These are phyloP conservation scores for Chamaea fasciata DNA, from an alignment of 2,113 vertebrate genomes.

Conservation along the genomic window DNA sequence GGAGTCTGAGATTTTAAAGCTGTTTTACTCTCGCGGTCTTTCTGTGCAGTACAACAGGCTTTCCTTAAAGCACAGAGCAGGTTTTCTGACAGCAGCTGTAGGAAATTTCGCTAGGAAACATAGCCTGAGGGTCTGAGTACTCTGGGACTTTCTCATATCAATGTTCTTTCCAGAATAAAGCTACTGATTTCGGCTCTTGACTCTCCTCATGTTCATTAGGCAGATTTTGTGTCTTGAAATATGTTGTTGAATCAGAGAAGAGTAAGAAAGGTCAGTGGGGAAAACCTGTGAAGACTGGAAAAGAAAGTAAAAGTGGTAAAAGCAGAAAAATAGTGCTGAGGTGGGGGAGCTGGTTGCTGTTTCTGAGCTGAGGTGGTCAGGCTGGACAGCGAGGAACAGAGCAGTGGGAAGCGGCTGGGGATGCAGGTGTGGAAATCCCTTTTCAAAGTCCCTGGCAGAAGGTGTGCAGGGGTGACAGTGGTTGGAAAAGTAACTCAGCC, in stretches of 20 bases:
- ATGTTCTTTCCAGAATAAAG: background rate
- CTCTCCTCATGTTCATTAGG: background rate
- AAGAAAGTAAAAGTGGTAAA: background rate
- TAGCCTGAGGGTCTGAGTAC: background rate
- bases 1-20: background rate
- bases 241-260: background rate
- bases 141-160: background rate
- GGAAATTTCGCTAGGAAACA: background rate
- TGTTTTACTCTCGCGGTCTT: background rate
- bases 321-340: background rate
- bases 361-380: background rate
- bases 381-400: background rate
- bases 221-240: background rate
- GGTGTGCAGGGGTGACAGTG: background rate
- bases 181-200: background rate
- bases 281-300: background rate
- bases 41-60: background rate
- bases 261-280: background rate
- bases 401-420: background rate
- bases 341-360: background rate
- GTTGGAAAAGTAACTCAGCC: background rate
- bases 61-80: background rate
- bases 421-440: background rate
- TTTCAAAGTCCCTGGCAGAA: background rate
- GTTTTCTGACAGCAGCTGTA: background rate